These are phyloP conservation scores for Epinephelus lanceolatus DNA, from an alignment of 2,113 vertebrate species.

Conservation along the genomic window DNA sequence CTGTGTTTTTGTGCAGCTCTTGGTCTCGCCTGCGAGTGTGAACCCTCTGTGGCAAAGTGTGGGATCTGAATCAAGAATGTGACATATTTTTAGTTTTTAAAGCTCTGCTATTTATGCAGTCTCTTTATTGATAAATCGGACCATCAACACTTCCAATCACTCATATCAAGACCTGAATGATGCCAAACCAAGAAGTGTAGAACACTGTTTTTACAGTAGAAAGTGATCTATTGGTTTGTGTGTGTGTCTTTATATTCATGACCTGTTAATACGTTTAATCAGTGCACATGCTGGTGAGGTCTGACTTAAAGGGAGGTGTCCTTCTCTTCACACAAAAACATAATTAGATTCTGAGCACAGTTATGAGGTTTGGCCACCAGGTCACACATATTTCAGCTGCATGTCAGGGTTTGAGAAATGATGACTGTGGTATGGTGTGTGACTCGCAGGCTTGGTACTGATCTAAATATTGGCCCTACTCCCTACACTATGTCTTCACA, in stretches of 20 bases:
- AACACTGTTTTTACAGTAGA: conserved; percentile 32
- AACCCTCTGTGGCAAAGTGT: conserved; percentile 56
- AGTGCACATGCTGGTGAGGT: neutral
- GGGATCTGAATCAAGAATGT: conserved; percentile 69
- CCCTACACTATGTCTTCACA: conserved; percentile 8
- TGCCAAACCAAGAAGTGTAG: conserved; percentile 33
- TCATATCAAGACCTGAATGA: conserved; percentile 26
- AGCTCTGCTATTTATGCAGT: conserved; percentile 58
- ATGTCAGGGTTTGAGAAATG: conserved; percentile 31
- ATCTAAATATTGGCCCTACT: conserved; percentile 43
- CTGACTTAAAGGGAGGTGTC: conserved; percentile 27
- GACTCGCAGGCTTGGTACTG: conserved; percentile 41
- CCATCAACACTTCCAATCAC: conserved; percentile 61
- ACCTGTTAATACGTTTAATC: conserved; percentile 19
- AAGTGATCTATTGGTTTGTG: conserved; percentile 10
- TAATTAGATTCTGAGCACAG: conserved; percentile 33
- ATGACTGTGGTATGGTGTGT: conserved; percentile 31
- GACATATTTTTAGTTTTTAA: conserved; percentile 53
- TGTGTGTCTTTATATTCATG: conserved; percentile 13
- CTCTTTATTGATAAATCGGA: conserved; percentile 56
- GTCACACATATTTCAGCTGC: conserved; percentile 36
- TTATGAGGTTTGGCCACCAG: conserved; percentile 24
- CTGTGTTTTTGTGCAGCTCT: conserved; percentile 14
- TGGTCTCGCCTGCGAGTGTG: conserved; percentile 46
- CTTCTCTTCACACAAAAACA: neutral